Evolutionary conservation across 2,797 vertebrate genomes (phyloP), one percentile per base, ranked within the genome.

Genomic region (Peromyscus attwateri): DNA sequence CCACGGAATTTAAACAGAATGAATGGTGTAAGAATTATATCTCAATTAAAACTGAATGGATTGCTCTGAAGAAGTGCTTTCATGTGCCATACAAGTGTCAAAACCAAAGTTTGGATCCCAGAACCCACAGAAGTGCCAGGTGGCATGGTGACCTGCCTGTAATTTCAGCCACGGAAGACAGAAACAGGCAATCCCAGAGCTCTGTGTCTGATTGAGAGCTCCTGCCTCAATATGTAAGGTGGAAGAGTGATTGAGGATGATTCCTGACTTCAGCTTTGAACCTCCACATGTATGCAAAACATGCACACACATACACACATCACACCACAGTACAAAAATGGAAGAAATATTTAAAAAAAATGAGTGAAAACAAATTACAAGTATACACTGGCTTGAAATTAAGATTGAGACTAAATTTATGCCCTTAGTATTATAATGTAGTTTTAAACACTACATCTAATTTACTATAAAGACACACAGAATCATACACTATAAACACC

Each of bases 341-440:
- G 25, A 29, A 55, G 52, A 55, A 55, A 16, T 55, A 55, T 55
- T 52, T 43, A 62, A 19, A 46, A 81, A 81, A n/a, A 60, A 43
- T 4, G 21, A 87, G 55, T 40, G 52, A 87, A 73, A 73, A 40
- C 29, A 85, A 64, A 83, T 62, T 49, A 68, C 75, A 57, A 82
- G 43, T 27, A 83, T 34, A 90, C 1, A 43, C 16, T 90, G 37
- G 49, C 34, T 75, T 94, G 71, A 93, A 92, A 31, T 84, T 88
- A 43, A 93, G 57, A 92, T 62, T 25, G 60, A 40, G 60, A 82
- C 49, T 14, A 57, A 89, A 21, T 52, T 83, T 87, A 82, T 37
- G 9, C 60, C 37, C 92, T 95, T 89, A 87, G 60, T 31, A 93
- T 89, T 87, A 79, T 60, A 64, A 68, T 64, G 6, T 64, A 60